Percentiles rank a stretch among this genome's conserved stretches.
phyloP scores from a whole-genome alignment of 1,140 invertebrate genomes.

The Drosophila biarmipes region DNA sequence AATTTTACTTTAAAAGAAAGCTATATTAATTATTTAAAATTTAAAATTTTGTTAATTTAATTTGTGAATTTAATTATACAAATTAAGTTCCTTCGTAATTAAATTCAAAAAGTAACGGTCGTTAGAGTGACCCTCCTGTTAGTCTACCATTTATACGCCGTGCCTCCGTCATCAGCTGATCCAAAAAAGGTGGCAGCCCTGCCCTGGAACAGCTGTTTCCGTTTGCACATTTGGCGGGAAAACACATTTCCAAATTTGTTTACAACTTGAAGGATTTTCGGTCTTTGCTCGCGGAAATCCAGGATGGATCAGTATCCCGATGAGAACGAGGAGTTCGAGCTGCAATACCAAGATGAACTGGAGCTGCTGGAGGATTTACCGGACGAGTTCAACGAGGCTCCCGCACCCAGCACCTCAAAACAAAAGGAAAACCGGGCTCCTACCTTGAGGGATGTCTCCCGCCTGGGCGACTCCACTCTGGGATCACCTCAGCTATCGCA shows the following conservation, averaged over 20 bases:
- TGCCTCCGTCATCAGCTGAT: no score
- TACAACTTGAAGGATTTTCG: not conserved
- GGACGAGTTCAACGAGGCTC: slow-evolving; percentile 80
- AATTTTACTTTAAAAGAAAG: no score
- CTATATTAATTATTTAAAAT: no score
- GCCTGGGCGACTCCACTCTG: slow-evolving; percentile 35
- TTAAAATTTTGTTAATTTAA: no score
- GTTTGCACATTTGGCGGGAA: slow-evolving; percentile 20
- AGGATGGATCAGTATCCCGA: slow-evolving; percentile 88
- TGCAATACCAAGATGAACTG: slow-evolving; percentile 89
- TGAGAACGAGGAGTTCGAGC: slow-evolving; percentile 91
- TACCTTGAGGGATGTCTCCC: slow-evolving; percentile 28
- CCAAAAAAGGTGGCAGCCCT: not conserved
- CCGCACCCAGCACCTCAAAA: slow-evolving; percentile 76
- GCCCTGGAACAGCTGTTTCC: not conserved
- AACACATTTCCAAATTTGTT: slow-evolving; percentile 8
- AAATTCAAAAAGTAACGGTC: no score
- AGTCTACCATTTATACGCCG: no score
- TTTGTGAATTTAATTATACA: no score
- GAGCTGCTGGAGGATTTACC: slow-evolving; percentile 87
- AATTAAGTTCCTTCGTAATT: no score
- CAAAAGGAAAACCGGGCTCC: slow-evolving; percentile 24
- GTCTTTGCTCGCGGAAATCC: not conserved
- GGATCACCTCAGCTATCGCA: slow-evolving; percentile 75
- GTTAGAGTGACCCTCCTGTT: no score